Conservation (phyloP, 2,888 invertebrate species). For the Drosophila setosimentum region DNA sequence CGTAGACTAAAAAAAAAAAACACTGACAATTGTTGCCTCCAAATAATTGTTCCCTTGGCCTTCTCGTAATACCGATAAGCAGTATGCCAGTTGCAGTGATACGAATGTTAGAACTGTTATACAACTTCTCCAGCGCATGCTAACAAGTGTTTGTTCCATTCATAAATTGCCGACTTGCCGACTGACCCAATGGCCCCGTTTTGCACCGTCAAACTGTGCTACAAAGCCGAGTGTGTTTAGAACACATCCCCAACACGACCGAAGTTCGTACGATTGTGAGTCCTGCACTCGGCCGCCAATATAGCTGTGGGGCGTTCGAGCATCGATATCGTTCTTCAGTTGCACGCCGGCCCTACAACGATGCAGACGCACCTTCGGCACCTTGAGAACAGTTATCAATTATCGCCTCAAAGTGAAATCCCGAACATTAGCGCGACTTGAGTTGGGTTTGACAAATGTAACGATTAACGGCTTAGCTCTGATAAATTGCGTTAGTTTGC, state of each 20-base stretch:
- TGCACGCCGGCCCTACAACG: slow-evolving; percentile 74
- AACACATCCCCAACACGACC: slow-evolving; percentile 30
- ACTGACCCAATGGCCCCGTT: slow-evolving; percentile 54
- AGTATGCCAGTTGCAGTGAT: slow-evolving; percentile 23
- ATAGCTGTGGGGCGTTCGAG: slow-evolving; percentile 1
- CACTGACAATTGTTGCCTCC: not conserved
- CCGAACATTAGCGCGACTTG: slow-evolving; percentile 25
- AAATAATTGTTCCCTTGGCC: not conserved
- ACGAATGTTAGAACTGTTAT: slow-evolving; percentile 12
- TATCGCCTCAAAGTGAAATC: slow-evolving; percentile 11
- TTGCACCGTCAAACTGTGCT: slow-evolving; percentile 31
- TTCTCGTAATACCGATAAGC: not conserved
- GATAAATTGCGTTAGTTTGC: slow-evolving; percentile 1
- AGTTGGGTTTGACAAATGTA: slow-evolving; percentile 20
- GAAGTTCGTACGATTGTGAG: slow-evolving; percentile 5
- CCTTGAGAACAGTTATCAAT: slow-evolving; percentile 29
- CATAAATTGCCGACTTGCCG: slow-evolving; percentile 65
- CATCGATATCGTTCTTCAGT: slow-evolving; percentile 54
- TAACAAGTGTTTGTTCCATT: slow-evolving; percentile 82
- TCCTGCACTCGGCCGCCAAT: slow-evolving; percentile 21
- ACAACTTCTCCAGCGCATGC: slow-evolving; percentile 52
- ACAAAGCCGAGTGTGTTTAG: slow-evolving; percentile 57
- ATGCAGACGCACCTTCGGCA: slow-evolving; percentile 63
- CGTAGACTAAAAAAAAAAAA: not conserved
- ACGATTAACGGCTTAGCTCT: slow-evolving; percentile 27